Conservation (phyloP, 1,140 invertebrate genomes). For the Macrosteles quadrilineatus region DNA sequence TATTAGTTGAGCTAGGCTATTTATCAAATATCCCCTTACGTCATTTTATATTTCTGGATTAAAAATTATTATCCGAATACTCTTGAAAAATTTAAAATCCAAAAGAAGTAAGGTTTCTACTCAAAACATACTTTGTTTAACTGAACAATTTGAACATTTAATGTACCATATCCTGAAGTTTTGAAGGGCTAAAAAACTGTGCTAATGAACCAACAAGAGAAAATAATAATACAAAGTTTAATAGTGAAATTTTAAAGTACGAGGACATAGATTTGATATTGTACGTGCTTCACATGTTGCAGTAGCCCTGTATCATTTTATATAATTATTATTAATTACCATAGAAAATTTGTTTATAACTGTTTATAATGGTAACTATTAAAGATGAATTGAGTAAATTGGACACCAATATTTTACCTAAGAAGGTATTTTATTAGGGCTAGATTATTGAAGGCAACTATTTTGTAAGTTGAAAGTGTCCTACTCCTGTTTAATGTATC, state of each 20-base stretch:
- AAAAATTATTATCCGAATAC: background rate
- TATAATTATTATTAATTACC: no score
- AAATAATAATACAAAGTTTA: background rate
- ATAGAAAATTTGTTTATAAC: no score
- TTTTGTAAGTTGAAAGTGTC: background rate
- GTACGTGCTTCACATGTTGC: slow-evolving; percentile 6
- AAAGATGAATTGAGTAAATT: background rate
- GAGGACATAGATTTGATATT: background rate
- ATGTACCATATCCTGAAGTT: no score
- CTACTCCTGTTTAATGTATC: background rate
- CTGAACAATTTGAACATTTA: no score
- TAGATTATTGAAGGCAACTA: slow-evolving; percentile 12
- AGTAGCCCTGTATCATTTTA: slow-evolving; percentile 8
- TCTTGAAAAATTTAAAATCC: background rate
- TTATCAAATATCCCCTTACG: no score
- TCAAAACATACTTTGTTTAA: background rate
- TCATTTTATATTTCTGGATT: no score
- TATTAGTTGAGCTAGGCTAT: no score
- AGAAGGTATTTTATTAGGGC: slow-evolving; percentile 2
- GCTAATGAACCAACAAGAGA: background rate
- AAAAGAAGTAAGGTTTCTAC: background rate
- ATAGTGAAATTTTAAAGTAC: background rate
- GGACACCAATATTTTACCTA: background rate
- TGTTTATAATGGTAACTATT: background rate
- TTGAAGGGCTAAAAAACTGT: background rate